A percentile compares a stretch with the other conserved stretches of the same genome.
Conservation (phyloP, 2,797 vertebrate species). For the Prunella strophiata region DNA sequence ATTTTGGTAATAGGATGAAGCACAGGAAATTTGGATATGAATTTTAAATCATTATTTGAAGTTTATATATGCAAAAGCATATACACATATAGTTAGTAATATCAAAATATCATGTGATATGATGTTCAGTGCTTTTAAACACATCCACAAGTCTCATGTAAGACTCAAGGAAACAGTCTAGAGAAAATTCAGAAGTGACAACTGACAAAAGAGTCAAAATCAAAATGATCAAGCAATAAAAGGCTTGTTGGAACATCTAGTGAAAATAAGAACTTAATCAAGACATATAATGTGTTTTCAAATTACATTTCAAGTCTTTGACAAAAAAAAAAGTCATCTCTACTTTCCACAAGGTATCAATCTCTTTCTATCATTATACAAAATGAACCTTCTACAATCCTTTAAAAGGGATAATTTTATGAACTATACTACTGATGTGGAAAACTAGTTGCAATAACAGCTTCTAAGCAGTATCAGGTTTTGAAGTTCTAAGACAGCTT, state of each 20-base stretch:
- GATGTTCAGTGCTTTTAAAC: background rate
- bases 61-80: background rate
- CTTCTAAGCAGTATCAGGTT: background rate
- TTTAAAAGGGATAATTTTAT: slow-evolving; percentile 27
- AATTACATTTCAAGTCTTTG: background rate
- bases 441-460: background rate
- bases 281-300: background rate
- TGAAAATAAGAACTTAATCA: background rate
- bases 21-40: background rate
- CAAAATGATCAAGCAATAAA: slow-evolving; percentile 2
- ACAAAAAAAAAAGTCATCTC: background rate
- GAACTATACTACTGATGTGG: background rate
- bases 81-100: background rate
- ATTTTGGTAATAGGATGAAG: background rate
- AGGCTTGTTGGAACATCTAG: background rate
- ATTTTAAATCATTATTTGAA: background rate
- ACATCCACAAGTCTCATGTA: background rate
- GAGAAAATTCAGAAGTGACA: slow-evolving; percentile 2
- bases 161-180: background rate
- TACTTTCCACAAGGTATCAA: background rate
- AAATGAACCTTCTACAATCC: background rate
- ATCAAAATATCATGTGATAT: background rate
- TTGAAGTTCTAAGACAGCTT: background rate
- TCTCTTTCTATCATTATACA: background rate
- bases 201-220: background rate